phyloP scores from a whole-genome alignment of 2,888 invertebrate genomes.

The Nasonia oneida region DNA sequence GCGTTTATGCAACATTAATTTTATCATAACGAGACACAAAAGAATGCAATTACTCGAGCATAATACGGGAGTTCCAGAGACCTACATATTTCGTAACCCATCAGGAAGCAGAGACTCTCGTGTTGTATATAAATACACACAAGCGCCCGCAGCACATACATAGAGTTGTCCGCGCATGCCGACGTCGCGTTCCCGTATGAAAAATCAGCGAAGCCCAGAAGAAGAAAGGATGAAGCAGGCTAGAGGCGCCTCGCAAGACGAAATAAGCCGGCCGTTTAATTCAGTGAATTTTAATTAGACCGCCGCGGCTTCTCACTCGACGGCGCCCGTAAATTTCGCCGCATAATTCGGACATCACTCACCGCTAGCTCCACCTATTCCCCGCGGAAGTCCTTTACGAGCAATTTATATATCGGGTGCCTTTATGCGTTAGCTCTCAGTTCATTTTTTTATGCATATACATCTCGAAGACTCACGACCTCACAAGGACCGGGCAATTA shows the following conservation, averaged over 20 bases:
- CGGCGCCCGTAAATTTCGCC: background rate
- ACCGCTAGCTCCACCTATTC: slow-evolving; percentile 2
- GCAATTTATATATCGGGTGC: background rate
- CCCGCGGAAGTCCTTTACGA: slow-evolving; percentile 38
- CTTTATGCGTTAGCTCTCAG: background rate
- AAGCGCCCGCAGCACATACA: too few species aligned
- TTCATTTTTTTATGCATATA: background rate
- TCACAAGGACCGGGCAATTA: slow-evolving; percentile 35
- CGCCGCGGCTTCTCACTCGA: slow-evolving; percentile 1
- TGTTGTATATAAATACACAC: too few species aligned
- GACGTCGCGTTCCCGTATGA: background rate
- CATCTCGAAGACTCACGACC: background rate
- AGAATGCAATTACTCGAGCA: slow-evolving; percentile 36
- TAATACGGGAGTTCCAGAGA: slow-evolving; percentile 38
- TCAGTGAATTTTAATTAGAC: slow-evolving; percentile 54
- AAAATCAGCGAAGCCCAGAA: background rate
- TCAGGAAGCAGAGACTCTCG: slow-evolving; percentile 25
- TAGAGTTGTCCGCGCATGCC: background rate
- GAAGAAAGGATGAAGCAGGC: background rate
- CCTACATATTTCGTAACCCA: slow-evolving; percentile 52
- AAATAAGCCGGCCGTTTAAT: slow-evolving; percentile 20
- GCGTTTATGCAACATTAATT: slow-evolving; percentile 37
- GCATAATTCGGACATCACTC: slow-evolving; percentile 50
- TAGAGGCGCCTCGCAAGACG: background rate
- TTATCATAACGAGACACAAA: slow-evolving; percentile 34